Evolutionary conservation across 2,797 vertebrate genomes (phyloP).

Genomic region (Aplochiton taeniatus): DNA sequence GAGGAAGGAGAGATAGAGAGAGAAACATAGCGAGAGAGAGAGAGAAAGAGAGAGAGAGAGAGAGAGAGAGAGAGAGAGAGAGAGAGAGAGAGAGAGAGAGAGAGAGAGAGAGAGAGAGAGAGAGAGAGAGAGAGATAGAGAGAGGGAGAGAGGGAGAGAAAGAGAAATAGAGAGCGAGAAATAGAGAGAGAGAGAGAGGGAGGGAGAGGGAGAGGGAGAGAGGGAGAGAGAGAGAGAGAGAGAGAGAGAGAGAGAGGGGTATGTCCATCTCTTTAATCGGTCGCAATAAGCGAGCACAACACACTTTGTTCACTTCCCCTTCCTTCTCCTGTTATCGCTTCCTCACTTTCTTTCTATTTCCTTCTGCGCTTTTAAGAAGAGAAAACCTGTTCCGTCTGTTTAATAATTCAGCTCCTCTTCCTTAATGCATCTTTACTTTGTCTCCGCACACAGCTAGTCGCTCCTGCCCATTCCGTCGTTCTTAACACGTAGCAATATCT

Average conservation of each 20-base stretch:
- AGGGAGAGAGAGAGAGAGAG: slow-evolving; percentile 24
- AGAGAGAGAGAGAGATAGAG: slow-evolving; percentile 31
- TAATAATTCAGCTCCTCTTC: slow-evolving; percentile 35
- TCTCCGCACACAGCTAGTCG: too few species aligned
- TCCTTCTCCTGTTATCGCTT: slow-evolving; percentile 14
- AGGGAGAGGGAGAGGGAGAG: slow-evolving; percentile 27
- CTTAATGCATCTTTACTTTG: slow-evolving; percentile 6
- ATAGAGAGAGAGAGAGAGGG: slow-evolving; percentile 20
- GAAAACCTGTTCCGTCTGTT: slow-evolving; percentile 32
- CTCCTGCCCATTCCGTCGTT: too few species aligned
- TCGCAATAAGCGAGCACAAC: not conserved
- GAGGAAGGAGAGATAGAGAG: not conserved
- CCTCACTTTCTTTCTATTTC: not conserved
- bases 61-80: not conserved
- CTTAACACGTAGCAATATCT: not conserved
- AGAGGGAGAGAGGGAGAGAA: too few species aligned
- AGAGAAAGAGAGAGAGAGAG: not conserved
- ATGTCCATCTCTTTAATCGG: slow-evolving; percentile 28
- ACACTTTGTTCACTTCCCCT: slow-evolving; percentile 17
- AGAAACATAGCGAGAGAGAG: not conserved
- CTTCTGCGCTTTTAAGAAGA: slow-evolving; percentile 1
- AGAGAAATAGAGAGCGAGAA: slow-evolving; percentile 17
- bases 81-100: slow-evolving; percentile 24
- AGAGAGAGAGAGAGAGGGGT: slow-evolving; percentile 22
- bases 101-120: slow-evolving; percentile 27